phyloP scores from a whole-genome alignment of 1,140 invertebrate genomes.

The Caerostris extrusa region DNA sequence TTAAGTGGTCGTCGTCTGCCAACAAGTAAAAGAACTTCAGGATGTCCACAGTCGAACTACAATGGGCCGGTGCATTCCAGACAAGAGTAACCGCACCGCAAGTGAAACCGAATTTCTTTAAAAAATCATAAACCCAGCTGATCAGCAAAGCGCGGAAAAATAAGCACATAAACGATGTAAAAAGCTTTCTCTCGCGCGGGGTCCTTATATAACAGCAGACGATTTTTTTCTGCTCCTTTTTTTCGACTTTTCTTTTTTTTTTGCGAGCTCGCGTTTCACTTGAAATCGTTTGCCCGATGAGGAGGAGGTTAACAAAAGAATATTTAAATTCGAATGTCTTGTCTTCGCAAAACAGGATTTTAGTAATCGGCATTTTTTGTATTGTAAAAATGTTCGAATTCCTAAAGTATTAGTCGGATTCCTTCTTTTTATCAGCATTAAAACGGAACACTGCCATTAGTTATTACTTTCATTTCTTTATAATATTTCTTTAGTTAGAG shows the following conservation, averaged over 20 bases:
- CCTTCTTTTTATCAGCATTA: neutral
- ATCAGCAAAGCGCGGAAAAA: constrained; percentile 69
- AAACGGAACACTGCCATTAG: neutral
- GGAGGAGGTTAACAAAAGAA: constrained; percentile 54
- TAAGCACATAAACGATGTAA: constrained; percentile 19
- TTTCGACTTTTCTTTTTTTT: neutral
- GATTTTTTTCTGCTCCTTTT: constrained; percentile 38
- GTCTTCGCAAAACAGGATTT: constrained; percentile 15
- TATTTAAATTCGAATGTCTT: constrained; percentile 63
- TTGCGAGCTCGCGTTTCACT: constrained; percentile 49
- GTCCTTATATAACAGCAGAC: neutral
- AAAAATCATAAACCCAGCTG: constrained; percentile 61
- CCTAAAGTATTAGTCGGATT: neutral
- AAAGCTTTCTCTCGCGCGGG: neutral
- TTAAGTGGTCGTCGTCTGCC: neutral
- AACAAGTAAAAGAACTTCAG: neutral
- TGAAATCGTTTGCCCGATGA: constrained; percentile 38
- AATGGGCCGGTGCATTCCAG: constrained; percentile 23
- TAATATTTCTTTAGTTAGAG: too few species aligned
- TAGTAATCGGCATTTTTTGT: constrained; percentile 13
- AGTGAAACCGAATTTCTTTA: constrained; percentile 65
- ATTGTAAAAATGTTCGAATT: constrained; percentile 20
- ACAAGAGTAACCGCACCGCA: constrained; percentile 34
- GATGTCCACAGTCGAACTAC: constrained; percentile 38
- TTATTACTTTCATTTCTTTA: neutral